Evolutionary conservation across 1,140 invertebrate genomes (phyloP).

Genomic region (Popillia japonica): DNA sequence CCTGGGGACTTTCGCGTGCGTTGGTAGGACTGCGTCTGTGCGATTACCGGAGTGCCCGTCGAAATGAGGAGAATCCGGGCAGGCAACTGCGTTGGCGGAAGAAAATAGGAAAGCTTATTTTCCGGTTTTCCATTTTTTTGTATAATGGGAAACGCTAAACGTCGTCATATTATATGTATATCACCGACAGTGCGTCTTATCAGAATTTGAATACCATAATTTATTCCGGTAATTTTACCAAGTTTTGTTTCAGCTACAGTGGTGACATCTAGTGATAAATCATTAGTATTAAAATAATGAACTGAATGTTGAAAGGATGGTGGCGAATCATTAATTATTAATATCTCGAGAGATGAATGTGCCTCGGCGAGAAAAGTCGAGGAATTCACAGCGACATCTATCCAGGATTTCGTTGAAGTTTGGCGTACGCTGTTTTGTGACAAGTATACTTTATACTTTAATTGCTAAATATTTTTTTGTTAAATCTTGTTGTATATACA

Average conservation of each 20-base stretch:
- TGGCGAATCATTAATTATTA: too few species aligned
- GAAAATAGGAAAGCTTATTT: background rate
- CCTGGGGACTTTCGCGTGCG: conserved; percentile 24
- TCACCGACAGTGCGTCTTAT: background rate
- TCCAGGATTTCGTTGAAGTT: too few species aligned
- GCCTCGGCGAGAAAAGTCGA: too few species aligned
- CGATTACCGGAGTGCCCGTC: conserved; percentile 21
- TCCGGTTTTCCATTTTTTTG: background rate
- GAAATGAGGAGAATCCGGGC: background rate
- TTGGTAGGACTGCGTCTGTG: conserved; percentile 30
- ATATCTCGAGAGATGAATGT: too few species aligned
- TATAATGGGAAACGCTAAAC: background rate
- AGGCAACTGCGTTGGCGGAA: background rate
- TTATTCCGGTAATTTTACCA: too few species aligned
- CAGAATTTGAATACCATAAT: background rate
- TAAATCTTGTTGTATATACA: too few species aligned
- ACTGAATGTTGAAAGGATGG: too few species aligned
- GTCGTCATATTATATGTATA: background rate
- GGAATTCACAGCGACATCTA: too few species aligned
- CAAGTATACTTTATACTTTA: too few species aligned
- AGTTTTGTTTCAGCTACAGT: background rate
- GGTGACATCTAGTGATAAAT: background rate
- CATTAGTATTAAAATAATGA: background rate
- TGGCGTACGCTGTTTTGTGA: too few species aligned
- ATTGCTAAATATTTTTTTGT: too few species aligned